A percentile compares a stretch with the other conserved stretches of the same genome.
Conservation (phyloP, 2,888 invertebrate genomes). For the Bruchidius siliquastri region DNA sequence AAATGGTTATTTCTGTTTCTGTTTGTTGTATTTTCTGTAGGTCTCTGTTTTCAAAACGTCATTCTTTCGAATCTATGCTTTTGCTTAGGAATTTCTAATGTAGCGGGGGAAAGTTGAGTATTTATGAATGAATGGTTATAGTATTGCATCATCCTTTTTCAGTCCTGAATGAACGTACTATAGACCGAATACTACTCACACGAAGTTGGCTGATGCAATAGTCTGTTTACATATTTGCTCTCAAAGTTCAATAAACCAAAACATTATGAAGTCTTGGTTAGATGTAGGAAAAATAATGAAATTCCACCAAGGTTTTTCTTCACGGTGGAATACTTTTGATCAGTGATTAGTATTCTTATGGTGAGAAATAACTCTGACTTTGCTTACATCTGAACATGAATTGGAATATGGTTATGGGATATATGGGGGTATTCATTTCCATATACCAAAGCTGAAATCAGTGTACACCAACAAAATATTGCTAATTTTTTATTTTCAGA, state of each 20-base stretch:
- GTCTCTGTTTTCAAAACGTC: too few species aligned
- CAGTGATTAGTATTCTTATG: not conserved
- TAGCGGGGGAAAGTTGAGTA: not conserved
- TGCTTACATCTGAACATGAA: too few species aligned
- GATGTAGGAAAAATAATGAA: not conserved
- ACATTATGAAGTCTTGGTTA: not conserved
- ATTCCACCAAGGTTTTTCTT: not conserved
- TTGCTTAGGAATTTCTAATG: not conserved
- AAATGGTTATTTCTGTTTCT: too few species aligned
- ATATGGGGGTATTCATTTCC: too few species aligned
- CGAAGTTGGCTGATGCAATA: constrained; percentile 14
- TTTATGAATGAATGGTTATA: not conserved
- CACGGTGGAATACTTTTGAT: not conserved
- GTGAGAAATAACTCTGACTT: too few species aligned
- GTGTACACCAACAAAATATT: too few species aligned
- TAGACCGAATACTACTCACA: constrained; percentile 2
- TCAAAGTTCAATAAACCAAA: constrained; percentile 6
- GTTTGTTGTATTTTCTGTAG: too few species aligned
- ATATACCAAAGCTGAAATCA: too few species aligned
- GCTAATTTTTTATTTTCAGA: too few species aligned
- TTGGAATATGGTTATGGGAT: too few species aligned
- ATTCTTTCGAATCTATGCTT: too few species aligned
- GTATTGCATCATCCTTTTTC: constrained; percentile 10
- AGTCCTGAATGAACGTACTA: constrained; percentile 6
- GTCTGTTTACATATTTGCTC: constrained; percentile 1